phyloP scores from a whole-genome alignment of 2,113 vertebrate genomes.

The Phylloscopus trochiloides region DNA sequence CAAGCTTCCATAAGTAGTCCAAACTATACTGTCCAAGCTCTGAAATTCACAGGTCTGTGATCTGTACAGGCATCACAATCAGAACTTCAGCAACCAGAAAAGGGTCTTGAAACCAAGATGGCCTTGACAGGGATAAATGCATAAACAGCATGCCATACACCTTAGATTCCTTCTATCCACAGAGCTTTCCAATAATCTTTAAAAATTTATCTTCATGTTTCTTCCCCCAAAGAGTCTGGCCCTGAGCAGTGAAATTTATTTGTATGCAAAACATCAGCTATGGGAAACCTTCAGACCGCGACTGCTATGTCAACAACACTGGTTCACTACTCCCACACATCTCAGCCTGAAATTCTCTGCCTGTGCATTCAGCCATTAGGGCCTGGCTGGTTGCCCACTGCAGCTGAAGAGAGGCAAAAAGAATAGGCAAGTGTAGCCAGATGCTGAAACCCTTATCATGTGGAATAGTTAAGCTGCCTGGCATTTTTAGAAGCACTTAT shows the following conservation, averaged over 20 bases:
- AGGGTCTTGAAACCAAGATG: not conserved
- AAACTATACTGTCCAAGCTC: not conserved
- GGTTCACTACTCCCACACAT: not conserved
- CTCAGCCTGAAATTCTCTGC: not conserved
- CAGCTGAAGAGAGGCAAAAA: not conserved
- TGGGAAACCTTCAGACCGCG: not conserved
- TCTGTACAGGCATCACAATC: not conserved
- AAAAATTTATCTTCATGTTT: not conserved
- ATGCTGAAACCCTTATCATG: not conserved
- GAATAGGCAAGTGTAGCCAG: not conserved
- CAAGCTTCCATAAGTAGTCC: not conserved
- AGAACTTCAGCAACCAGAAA: not conserved
- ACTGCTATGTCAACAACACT: not conserved
- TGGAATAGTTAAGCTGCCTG: not conserved
- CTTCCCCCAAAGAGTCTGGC: not conserved
- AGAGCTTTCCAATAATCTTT: not conserved
- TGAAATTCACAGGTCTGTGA: not conserved
- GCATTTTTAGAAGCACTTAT: slow-evolving; percentile 22
- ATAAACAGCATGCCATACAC: not conserved
- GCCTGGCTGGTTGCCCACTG: not conserved
- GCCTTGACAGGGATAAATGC: not conserved
- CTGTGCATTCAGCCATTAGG: not conserved
- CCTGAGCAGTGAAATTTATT: not conserved
- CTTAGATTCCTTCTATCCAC: not conserved
- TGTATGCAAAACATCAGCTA: not conserved